Evolutionary conservation across 2,888 invertebrate genomes (phyloP).

Genomic region (Dasypolia templi): DNA sequence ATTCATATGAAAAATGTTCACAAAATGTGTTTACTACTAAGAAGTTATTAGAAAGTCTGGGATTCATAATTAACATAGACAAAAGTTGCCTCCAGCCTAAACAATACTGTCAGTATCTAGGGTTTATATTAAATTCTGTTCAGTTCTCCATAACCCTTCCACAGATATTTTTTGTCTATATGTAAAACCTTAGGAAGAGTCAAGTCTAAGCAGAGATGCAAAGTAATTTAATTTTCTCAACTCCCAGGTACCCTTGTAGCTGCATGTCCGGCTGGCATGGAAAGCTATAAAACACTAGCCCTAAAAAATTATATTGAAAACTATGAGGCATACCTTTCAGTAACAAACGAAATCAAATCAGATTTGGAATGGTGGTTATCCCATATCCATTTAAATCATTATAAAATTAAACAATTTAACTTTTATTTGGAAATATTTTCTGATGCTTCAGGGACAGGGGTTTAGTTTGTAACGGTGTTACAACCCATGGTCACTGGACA

Average conservation of each 20-base stretch:
- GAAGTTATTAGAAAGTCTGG: conserved; percentile 26
- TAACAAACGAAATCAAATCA: conserved; percentile 5
- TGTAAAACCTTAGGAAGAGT: too few species aligned
- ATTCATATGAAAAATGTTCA: conserved; percentile 26
- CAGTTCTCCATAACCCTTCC: too few species aligned
- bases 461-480: conserved; percentile 13
- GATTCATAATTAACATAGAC: conserved; percentile 51
- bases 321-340: too few species aligned
- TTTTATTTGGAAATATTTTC: too few species aligned
- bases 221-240: conserved; percentile 58
- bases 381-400: too few species aligned
- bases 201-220: too few species aligned
- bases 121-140: too few species aligned
- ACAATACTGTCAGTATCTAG: too few species aligned
- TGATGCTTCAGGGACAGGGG: conserved; percentile 25
- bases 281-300: conserved; percentile 47
- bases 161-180: too few species aligned
- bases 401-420: conserved; percentile 17
- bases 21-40: conserved; percentile 10
- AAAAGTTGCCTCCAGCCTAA: too few species aligned
- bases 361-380: conserved; percentile 18
- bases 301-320: conserved; percentile 18
- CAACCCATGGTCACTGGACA: conserved; percentile 18
- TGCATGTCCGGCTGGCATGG: conserved; percentile 65
- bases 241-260: conserved; percentile 61